phyloP scores from a whole-genome alignment of 2,113 vertebrate species.

The Calidris pugnax region DNA sequence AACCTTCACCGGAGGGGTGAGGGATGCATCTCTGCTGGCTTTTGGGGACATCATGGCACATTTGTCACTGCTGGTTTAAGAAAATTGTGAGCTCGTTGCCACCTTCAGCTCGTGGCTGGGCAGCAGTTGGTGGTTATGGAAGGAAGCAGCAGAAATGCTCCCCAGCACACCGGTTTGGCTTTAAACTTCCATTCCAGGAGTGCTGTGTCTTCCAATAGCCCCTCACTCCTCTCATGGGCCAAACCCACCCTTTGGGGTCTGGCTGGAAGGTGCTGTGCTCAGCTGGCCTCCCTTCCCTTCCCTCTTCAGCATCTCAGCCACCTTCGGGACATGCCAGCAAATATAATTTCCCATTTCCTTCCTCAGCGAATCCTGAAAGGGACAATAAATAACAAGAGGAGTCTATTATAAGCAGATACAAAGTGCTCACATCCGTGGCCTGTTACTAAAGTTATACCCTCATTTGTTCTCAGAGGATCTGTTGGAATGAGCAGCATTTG shows the following conservation, averaged over 20 bases:
- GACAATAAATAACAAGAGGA: not conserved
- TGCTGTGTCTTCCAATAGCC: not conserved
- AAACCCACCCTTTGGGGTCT: rapidly evolving
- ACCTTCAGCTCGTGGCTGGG: not conserved
- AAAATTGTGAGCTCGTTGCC: rapidly evolving
- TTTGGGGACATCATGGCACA: not conserved
- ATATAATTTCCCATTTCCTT: conserved; percentile 1
- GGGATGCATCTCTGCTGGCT: not conserved
- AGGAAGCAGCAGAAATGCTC: not conserved
- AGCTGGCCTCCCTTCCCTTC: not conserved
- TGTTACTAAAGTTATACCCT: not conserved
- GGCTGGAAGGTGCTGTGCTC: not conserved
- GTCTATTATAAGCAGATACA: not conserved
- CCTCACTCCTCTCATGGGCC: rapidly evolving
- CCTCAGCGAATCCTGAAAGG: not conserved
- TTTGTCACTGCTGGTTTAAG: not conserved
- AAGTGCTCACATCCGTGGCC: not conserved
- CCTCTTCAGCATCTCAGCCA: not conserved
- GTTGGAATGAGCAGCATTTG: not conserved
- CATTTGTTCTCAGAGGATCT: not conserved
- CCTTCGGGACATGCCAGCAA: not conserved
- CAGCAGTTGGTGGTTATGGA: not conserved
- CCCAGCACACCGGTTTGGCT: not conserved
- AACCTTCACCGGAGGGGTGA: not conserved
- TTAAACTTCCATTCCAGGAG: not conserved